A percentile compares a stretch with the other conserved stretches of the same genome.
Conservation (phyloP, 2,888 invertebrate genomes). For the Siphlonurus alternatus region DNA sequence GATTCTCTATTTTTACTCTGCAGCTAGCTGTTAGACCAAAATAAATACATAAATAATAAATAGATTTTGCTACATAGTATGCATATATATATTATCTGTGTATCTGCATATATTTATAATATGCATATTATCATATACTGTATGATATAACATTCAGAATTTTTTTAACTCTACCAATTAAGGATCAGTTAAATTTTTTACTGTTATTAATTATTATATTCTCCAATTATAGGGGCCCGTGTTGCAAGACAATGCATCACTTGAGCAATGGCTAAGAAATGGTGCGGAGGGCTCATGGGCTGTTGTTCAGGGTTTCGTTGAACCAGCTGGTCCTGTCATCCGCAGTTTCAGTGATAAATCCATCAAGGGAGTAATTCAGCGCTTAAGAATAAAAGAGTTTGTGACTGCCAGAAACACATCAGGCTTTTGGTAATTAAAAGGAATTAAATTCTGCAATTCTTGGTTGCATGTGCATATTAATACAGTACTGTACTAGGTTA, state of each 20-base stretch:
- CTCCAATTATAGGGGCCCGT: neutral
- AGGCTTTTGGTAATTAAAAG: constrained; percentile 52
- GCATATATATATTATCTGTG: too few relatives aligned
- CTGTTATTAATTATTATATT: too few relatives aligned
- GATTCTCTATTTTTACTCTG: constrained; percentile 3
- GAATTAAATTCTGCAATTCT: neutral
- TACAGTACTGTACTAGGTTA: too few relatives aligned
- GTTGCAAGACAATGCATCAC: neutral
- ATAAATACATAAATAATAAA: too few relatives aligned
- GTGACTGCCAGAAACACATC: constrained; percentile 63
- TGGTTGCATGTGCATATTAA: too few relatives aligned
- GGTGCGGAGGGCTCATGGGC: constrained; percentile 38
- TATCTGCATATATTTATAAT: too few relatives aligned
- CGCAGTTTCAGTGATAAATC: constrained; percentile 53
- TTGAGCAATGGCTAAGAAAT: neutral
- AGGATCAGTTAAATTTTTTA: too few relatives aligned
- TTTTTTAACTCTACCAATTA: too few relatives aligned
- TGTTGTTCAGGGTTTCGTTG: constrained; percentile 55
- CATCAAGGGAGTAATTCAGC: constrained; percentile 62
- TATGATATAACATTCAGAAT: too few relatives aligned
- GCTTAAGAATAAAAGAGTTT: constrained; percentile 65
- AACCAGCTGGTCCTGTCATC: constrained; percentile 57
- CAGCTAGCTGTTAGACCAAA: too few relatives aligned
- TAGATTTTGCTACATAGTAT: too few relatives aligned
- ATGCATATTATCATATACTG: too few relatives aligned